A percentile compares a stretch with the other conserved stretches of the same genome.
Conservation (phyloP, 2,888 invertebrate genomes). For the Drosophila testacea region DNA sequence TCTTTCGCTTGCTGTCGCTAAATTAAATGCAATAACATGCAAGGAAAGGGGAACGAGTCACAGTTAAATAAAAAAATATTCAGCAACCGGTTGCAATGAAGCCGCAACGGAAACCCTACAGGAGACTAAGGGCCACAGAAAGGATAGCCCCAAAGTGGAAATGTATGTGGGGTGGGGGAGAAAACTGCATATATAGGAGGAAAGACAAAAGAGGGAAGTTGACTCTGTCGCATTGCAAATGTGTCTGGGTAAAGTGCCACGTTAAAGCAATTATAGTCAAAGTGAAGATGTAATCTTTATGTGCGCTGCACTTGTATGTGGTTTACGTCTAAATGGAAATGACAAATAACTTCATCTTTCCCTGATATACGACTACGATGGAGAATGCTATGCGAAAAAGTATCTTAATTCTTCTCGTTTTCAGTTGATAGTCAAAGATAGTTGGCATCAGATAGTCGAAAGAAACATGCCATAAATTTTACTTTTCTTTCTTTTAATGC, state of each 20-base stretch:
- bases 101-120: constrained; percentile 67
- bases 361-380: constrained; percentile 19
- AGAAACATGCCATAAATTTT: neutral
- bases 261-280: constrained; percentile 71
- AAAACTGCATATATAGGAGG: neutral
- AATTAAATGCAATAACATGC: constrained; percentile 78
- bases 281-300: constrained; percentile 72
- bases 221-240: constrained; percentile 51
- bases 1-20: constrained; percentile 48
- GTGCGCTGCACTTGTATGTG: constrained; percentile 33
- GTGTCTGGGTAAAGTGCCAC: constrained; percentile 61
- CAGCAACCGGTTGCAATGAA: constrained; percentile 48
- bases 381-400: neutral
- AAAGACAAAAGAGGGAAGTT: neutral
- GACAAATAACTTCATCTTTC: constrained; percentile 63
- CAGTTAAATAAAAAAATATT: constrained; percentile 51
- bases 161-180: no score
- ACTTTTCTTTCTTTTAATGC: no score
- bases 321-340: constrained; percentile 52
- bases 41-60: constrained; percentile 7
- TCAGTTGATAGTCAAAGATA: constrained; percentile 2
- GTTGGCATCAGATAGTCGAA: neutral
- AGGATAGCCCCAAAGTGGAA: neutral
- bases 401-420: neutral
- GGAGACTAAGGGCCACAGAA: constrained; percentile 29